Evolutionary conservation across 2,113 vertebrate species (phyloP).

Genomic region (Hyla sarda): DNA sequence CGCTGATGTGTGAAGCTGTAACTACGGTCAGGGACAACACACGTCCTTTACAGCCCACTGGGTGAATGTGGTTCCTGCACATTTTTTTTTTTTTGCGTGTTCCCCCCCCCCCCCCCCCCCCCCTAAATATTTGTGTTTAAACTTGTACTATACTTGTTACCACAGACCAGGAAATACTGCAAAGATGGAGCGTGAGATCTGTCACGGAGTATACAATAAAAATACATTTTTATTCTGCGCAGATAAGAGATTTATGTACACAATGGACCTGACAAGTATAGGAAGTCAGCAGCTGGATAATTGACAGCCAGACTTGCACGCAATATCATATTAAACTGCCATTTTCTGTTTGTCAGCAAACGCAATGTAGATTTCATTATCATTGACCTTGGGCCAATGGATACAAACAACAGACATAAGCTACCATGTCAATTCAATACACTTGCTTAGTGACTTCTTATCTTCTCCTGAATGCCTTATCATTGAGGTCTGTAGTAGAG

Average conservation of each 20-base stretch:
- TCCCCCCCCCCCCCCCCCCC: too few relatives aligned
- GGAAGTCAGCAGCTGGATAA: constrained; percentile 1
- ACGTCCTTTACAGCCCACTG: too few relatives aligned
- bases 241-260: neutral
- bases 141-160: neutral
- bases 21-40: too few relatives aligned
- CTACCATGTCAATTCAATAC: neutral
- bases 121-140: too few relatives aligned
- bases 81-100: too few relatives aligned
- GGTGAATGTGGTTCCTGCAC: too few relatives aligned
- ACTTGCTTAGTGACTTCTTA: neutral
- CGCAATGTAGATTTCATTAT: constrained; percentile 5
- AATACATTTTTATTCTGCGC: neutral
- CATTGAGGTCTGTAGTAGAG: neutral
- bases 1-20: too few relatives aligned
- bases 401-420: neutral
- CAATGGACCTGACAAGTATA: neutral
- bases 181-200: neutral
- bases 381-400: constrained; percentile 15
- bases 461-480: neutral
- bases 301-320: neutral
- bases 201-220: neutral
- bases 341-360: constrained; percentile 30
- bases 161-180: neutral
- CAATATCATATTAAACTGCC: constrained; percentile 11